These are phyloP conservation scores for Danio aesculapii DNA, from an alignment of 2,797 vertebrate genomes.

Conservation along the genomic window DNA sequence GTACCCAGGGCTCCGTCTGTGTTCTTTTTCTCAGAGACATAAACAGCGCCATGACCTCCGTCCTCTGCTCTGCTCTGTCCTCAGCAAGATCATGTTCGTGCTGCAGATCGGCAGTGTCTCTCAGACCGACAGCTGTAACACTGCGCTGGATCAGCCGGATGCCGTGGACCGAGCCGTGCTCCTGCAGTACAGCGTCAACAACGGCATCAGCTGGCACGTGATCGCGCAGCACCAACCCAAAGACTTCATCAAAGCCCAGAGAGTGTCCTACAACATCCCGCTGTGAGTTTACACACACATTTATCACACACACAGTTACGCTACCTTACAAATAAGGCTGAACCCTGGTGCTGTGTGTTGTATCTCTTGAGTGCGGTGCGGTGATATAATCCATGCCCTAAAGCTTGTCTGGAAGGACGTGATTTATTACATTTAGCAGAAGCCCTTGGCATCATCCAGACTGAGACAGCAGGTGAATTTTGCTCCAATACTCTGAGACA, in stretches of 20 bases:
- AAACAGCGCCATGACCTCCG: too few relatives aligned
- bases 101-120: slow-evolving; percentile 96
- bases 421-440: too few relatives aligned
- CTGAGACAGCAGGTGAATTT: too few relatives aligned
- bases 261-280: slow-evolving; percentile 97
- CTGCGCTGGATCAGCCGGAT: slow-evolving; percentile 89
- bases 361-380: too few relatives aligned
- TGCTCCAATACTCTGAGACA: too few relatives aligned
- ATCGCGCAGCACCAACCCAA: slow-evolving; percentile 98
- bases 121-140: slow-evolving; percentile 96
- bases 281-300: slow-evolving; percentile 83
- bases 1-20: slow-evolving; percentile 73
- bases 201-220: slow-evolving; percentile 96
- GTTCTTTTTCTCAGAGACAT: too few relatives aligned
- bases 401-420: too few relatives aligned
- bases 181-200: slow-evolving; percentile 96
- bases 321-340: too few relatives aligned
- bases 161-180: slow-evolving; percentile 94
- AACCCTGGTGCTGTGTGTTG: too few relatives aligned
- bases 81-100: slow-evolving; percentile 99
- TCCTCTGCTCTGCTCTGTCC: not conserved
- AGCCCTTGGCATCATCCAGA: too few relatives aligned
- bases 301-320: not conserved
- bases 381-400: too few relatives aligned
- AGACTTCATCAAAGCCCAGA: slow-evolving; percentile 97